Percentiles rank a stretch among this genome's conserved stretches.
Conservation (phyloP, 2,113 vertebrate species). For the Amblyopsis rosae region DNA sequence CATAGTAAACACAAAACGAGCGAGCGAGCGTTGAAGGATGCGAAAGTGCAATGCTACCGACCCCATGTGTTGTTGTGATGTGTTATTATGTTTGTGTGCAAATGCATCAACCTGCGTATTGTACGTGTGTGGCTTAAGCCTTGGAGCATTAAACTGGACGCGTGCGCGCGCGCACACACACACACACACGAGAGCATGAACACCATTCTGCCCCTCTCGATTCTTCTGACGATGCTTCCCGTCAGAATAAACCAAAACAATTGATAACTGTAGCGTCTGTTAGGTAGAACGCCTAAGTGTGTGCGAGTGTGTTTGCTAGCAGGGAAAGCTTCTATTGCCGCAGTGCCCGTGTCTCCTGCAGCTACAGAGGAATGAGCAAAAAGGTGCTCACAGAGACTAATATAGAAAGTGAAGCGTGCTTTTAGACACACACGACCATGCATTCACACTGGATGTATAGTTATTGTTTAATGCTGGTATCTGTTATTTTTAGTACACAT, state of each 20-base stretch:
- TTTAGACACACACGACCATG: too few species aligned
- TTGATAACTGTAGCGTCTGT: neutral
- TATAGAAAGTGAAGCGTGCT: too few species aligned
- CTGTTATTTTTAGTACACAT: too few species aligned
- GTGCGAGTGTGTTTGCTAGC: neutral
- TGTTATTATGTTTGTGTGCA: neutral
- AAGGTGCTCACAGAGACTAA: too few species aligned
- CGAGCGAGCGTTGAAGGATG: neutral
- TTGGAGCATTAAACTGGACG: slow-evolving; percentile 14
- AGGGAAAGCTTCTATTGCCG: slow-evolving; percentile 7
- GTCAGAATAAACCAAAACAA: neutral
- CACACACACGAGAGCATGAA: neutral
- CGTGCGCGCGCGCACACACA: neutral
- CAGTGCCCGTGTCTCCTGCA: slow-evolving; percentile 1
- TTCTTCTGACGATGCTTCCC: neutral
- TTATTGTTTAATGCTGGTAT: too few species aligned
- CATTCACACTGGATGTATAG: too few species aligned
- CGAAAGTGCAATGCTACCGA: too few species aligned
- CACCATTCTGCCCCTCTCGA: neutral
- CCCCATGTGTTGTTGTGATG: neutral
- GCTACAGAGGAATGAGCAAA: neutral
- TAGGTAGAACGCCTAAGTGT: neutral
- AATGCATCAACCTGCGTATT: neutral
- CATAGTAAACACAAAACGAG: too few species aligned
- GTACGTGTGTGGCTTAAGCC: neutral